phyloP scores from a whole-genome alignment of 2,888 invertebrate species.

The Elegia similella region DNA sequence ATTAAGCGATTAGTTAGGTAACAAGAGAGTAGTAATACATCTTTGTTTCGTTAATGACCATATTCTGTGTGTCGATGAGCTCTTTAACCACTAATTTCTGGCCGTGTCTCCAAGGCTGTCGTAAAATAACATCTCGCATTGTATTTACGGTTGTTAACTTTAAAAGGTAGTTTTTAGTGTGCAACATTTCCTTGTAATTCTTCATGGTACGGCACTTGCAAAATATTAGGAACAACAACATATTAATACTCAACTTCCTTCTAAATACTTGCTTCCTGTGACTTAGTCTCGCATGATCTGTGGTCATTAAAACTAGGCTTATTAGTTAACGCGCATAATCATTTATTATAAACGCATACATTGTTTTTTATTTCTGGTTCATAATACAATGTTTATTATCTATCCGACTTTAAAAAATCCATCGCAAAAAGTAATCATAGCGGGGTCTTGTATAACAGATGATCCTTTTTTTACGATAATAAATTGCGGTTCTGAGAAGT shows the following conservation, averaged over 20 bases:
- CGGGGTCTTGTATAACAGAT: constrained; percentile 5
- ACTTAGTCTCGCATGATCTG: constrained; percentile 4
- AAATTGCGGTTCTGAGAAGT: constrained; percentile 47
- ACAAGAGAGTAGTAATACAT: neutral
- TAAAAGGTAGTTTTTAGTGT: constrained; percentile 7
- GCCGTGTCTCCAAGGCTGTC: constrained; percentile 7
- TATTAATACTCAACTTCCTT: constrained; percentile 2
- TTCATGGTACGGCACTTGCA: neutral
- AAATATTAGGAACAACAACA: constrained; percentile 6
- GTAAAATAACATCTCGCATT: constrained; percentile 2
- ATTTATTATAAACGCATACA: neutral
- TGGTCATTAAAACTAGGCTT: constrained; percentile 6
- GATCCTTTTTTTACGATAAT: constrained; percentile 41
- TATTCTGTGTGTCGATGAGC: constrained; percentile 1
- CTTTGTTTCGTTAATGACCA: neutral
- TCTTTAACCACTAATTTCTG: constrained; percentile 3
- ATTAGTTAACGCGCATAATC: neutral
- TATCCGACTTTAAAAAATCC: constrained; percentile 2
- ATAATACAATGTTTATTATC: constrained; percentile 6
- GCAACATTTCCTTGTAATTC: constrained; percentile 1
- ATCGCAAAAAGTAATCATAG: constrained; percentile 9
- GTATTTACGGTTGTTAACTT: neutral
- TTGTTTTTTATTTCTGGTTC: constrained; percentile 7
- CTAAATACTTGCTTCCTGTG: constrained; percentile 2
- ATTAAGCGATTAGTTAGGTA: neutral